These are phyloP conservation scores for Lophius piscatorius DNA, from an alignment of 2,113 vertebrate species.

Conservation along the genomic window DNA sequence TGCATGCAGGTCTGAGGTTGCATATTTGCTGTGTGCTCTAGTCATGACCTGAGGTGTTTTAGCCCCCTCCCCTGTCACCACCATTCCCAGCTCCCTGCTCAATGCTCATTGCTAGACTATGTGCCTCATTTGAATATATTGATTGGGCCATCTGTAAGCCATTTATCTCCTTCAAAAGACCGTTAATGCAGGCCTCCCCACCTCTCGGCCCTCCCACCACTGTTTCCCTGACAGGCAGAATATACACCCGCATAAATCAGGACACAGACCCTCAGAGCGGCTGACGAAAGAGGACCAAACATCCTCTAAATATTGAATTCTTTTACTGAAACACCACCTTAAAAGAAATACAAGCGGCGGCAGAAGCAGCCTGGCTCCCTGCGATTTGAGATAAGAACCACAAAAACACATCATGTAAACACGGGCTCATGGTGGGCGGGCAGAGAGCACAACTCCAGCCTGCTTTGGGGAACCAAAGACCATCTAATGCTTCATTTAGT, in stretches of 20 bases:
- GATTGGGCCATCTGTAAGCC: slow-evolving; percentile 85
- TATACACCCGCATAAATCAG: slow-evolving; percentile 39
- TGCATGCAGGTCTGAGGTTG: slow-evolving; percentile 23
- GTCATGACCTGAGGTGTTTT: slow-evolving; percentile 57
- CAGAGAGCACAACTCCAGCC: slow-evolving; percentile 26
- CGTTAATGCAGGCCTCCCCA: slow-evolving; percentile 77
- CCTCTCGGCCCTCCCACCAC: slow-evolving; percentile 72
- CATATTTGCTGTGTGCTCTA: slow-evolving; percentile 32
- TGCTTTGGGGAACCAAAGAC: slow-evolving; percentile 48
- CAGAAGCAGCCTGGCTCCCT: slow-evolving; percentile 30
- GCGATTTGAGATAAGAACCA: slow-evolving; percentile 59
- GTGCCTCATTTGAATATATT: slow-evolving; percentile 85
- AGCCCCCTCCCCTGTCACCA: slow-evolving; percentile 7
- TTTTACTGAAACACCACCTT: slow-evolving; percentile 41
- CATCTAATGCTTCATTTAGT: slow-evolving; percentile 60
- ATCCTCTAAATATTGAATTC: slow-evolving; percentile 36
- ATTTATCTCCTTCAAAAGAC: slow-evolving; percentile 85
- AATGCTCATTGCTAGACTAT: slow-evolving; percentile 68
- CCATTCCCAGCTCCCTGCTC: slow-evolving; percentile 36
- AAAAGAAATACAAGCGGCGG: slow-evolving; percentile 43
- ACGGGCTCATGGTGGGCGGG: slow-evolving; percentile 35
- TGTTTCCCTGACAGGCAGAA: slow-evolving; percentile 66
- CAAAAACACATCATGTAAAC: slow-evolving; percentile 44
- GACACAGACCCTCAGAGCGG: slow-evolving; percentile 11
- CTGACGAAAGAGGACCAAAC: slow-evolving; percentile 26